A percentile compares a stretch with the other conserved stretches of the same genome.
Conservation (phyloP, 2,888 invertebrate genomes). For the Cerastis rubricosa region DNA sequence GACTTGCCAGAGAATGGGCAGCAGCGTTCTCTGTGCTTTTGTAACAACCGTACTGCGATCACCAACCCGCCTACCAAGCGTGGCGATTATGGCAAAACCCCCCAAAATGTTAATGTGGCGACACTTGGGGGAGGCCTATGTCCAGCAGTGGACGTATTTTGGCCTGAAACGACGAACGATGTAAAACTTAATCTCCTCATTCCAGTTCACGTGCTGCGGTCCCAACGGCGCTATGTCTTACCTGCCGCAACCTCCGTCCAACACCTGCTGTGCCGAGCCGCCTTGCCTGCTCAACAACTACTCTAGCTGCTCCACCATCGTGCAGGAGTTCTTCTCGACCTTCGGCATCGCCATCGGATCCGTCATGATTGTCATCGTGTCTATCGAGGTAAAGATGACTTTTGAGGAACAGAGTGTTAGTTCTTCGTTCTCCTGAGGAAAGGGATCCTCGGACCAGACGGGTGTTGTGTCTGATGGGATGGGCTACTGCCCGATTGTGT, state of each 20-base stretch:
- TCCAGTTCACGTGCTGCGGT: conserved; percentile 91
- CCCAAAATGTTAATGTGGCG: no score
- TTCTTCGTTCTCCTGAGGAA: background rate
- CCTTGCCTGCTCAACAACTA: conserved; percentile 79
- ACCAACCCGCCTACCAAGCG: no score
- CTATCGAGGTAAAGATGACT: conserved; percentile 91
- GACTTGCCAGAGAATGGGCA: no score
- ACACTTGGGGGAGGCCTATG: no score
- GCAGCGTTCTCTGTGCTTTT: no score
- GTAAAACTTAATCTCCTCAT: conserved; percentile 28
- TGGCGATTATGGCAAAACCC: no score
- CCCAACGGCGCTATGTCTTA: conserved; percentile 81
- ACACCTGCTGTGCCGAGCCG: conserved; percentile 83
- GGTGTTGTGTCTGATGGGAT: background rate
- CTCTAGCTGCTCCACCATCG: conserved; percentile 85
- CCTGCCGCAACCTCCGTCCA: conserved; percentile 73
- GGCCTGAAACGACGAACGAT: no score
- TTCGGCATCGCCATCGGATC: conserved; percentile 91
- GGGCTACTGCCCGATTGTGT: background rate
- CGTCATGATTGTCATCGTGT: conserved; percentile 92
- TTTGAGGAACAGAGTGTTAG: background rate
- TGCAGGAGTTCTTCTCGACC: conserved; percentile 83
- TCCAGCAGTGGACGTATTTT: no score
- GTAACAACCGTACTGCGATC: no score
- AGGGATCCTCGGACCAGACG: background rate